These are phyloP conservation scores for Notodonta dromedarius DNA, from an alignment of 2,888 invertebrate species.

Conservation along the genomic window DNA sequence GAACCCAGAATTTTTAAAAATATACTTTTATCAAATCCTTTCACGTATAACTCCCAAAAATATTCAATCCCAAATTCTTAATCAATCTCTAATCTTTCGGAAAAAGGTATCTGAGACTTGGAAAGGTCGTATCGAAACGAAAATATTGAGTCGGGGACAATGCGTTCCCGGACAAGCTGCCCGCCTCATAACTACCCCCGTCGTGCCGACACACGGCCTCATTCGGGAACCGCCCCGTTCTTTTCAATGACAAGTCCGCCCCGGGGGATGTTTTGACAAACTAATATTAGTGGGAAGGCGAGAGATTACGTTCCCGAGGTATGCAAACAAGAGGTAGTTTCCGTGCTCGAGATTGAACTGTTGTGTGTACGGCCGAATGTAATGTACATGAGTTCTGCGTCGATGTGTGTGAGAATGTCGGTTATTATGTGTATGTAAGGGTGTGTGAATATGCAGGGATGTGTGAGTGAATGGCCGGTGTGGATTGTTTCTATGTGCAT, in stretches of 20 bases:
- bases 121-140: slow-evolving; percentile 49
- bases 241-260: slow-evolving; percentile 44
- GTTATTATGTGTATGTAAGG: too few species aligned
- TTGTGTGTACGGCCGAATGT: too few species aligned
- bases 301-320: slow-evolving; percentile 39
- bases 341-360: background rate
- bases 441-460: too few species aligned
- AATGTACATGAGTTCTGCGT: too few species aligned
- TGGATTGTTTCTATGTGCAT: too few species aligned
- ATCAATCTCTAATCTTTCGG: slow-evolving; percentile 47
- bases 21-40: slow-evolving; percentile 6
- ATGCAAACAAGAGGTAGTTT: slow-evolving; percentile 35
- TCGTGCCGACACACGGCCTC: slow-evolving; percentile 31
- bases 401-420: too few species aligned
- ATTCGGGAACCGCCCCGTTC: slow-evolving; percentile 38
- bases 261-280: slow-evolving; percentile 50
- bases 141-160: slow-evolving; percentile 47
- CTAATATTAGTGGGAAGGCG: slow-evolving; percentile 46
- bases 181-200: slow-evolving; percentile 37
- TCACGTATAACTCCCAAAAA: slow-evolving; percentile 26
- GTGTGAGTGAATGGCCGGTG: too few species aligned
- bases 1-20: too few species aligned
- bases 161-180: slow-evolving; percentile 38
- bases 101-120: slow-evolving; percentile 41
- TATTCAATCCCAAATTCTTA: slow-evolving; percentile 38